These are phyloP conservation scores for Heliconius hermathena DNA, from an alignment of 1,140 invertebrate genomes.

Conservation along the genomic window DNA sequence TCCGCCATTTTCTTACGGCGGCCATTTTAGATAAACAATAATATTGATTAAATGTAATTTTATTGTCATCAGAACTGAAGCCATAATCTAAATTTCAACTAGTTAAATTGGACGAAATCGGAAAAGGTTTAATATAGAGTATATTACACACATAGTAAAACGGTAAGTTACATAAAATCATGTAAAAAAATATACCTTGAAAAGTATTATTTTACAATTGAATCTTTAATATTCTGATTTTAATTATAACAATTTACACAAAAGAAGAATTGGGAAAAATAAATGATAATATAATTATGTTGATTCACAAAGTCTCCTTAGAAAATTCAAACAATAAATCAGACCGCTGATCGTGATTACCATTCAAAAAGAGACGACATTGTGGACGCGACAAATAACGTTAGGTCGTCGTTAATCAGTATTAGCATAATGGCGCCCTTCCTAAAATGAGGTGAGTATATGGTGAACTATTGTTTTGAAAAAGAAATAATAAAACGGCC, in stretches of 20 bases:
- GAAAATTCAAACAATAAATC: constrained; percentile 24
- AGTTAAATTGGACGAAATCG: too few species aligned
- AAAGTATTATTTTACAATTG: too few species aligned
- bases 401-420: constrained; percentile 30
- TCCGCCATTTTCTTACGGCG: too few species aligned
- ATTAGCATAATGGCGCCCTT: constrained; percentile 35
- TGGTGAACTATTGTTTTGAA: constrained; percentile 39
- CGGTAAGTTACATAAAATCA: too few species aligned
- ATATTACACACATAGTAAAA: too few species aligned
- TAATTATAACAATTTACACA: background rate
- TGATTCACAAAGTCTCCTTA: constrained; percentile 13
- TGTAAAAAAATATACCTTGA: too few species aligned
- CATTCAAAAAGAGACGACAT: constrained; percentile 25
- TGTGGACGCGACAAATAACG: constrained; percentile 27
- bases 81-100: too few species aligned
- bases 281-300: constrained; percentile 17
- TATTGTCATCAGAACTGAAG: too few species aligned
- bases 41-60: too few species aligned
- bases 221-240: background rate
- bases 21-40: too few species aligned
- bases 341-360: constrained; percentile 18
- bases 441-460: background rate
- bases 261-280: background rate
- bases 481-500: constrained; percentile 36
- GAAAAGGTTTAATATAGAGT: too few species aligned